phyloP scores from a whole-genome alignment of 1,140 invertebrate genomes.

The Eriosoma lanigerum region DNA sequence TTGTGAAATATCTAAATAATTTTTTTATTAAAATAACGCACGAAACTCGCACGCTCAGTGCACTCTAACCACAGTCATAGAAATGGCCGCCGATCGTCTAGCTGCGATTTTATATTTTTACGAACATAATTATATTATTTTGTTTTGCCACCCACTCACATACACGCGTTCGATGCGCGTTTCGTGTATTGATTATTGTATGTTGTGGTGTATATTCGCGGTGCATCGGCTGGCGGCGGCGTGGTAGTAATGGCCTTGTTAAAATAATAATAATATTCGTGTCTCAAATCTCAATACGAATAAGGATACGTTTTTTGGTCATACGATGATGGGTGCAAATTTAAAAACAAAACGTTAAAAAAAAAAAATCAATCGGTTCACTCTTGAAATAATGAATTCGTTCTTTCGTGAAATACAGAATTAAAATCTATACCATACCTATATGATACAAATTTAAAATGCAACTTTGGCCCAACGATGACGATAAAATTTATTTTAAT shows the following conservation, averaged over 20 bases:
- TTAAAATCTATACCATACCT: too few species aligned
- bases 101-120: not conserved
- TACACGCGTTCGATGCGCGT: not conserved
- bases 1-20: not conserved
- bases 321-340: too few species aligned
- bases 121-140: not conserved
- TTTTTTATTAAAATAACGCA: not conserved
- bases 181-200: constrained; percentile 5
- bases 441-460: too few species aligned
- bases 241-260: not conserved
- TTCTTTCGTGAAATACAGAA: too few species aligned
- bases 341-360: too few species aligned
- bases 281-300: too few species aligned
- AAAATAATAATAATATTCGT: too few species aligned
- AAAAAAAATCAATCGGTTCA: too few species aligned
- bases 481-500: too few species aligned
- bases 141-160: not conserved
- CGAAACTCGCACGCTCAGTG: not conserved
- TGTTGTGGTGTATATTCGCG: not conserved
- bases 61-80: not conserved
- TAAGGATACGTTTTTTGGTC: too few species aligned
- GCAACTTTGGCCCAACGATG: too few species aligned
- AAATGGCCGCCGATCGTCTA: not conserved
- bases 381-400: too few species aligned
- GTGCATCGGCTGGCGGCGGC: not conserved